Evolutionary conservation across 1,140 invertebrate species (phyloP), one percentile per base, ranked within the genome.

Genomic region (Prorops nasuta): DNA sequence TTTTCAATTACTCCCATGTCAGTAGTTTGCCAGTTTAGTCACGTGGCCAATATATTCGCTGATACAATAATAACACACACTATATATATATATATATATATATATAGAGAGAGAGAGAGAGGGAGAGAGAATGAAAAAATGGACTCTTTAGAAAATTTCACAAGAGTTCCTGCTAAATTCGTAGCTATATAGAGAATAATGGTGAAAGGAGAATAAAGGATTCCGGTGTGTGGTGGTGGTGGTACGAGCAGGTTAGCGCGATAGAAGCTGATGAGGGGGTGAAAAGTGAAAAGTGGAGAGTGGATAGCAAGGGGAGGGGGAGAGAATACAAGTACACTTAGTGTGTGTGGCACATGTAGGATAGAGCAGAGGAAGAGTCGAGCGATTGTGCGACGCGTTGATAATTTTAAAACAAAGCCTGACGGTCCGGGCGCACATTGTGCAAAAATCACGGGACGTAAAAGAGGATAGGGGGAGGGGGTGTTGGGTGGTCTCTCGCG

Each of bases 361-460:
- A n/a, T n/a, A n/a, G n/a, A n/a, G n/a, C n/a, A n/a, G n/a, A n/a
- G n/a, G n/a, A n/a, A n/a, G n/a, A n/a, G n/a, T n/a, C n/a, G n/a
- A n/a, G n/a, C 63, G 72, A 77, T 75, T 76, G 72, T 75, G 71
- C 66, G 60, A 69, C 71, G 65, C 64, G 71, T 74, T 76, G 73
- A 77, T 77, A 76, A 76, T 76, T 76, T 76, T 72, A 62, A 67
- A 74, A 77, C 73, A 76, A 77, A 67, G 64, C 55, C 56, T 16
- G 46, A 46, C 50, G 51, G 48, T 47, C 54, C 54, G 54, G 45
- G 41, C 45, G 58, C 45, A 56, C 70, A 68, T 76, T 76, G 72
- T 74, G 62, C 63, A 74, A 74, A 75, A 76, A 74, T 74, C 69
- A 68, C 60, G 45, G 45, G 40, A 57, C 21, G 53, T 41, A 46